Percentiles rank a stretch among this genome's conserved stretches.
These are phyloP conservation scores for Phrynocephalus vlangalii DNA, from an alignment of 2,797 vertebrate species.

Conservation along the genomic window DNA sequence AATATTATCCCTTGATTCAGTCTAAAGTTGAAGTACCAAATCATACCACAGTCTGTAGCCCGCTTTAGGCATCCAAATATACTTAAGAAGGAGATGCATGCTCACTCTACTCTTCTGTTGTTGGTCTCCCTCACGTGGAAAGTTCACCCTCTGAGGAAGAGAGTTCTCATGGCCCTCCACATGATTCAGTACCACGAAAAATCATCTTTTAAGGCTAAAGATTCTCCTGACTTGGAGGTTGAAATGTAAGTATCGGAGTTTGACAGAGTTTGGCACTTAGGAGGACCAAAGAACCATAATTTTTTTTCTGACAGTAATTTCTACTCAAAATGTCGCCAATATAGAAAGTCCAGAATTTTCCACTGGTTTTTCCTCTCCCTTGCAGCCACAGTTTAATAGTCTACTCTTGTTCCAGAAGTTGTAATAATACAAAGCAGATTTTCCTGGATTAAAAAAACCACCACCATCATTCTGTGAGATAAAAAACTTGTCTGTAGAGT, in stretches of 20 bases:
- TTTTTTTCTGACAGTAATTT: background rate
- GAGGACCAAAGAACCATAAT: background rate
- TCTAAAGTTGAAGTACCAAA: constrained; percentile 27
- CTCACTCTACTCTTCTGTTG: too few relatives aligned
- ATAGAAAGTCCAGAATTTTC: background rate
- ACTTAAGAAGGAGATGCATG: background rate
- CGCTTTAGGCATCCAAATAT: background rate
- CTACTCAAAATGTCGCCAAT: background rate
- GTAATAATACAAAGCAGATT: background rate
- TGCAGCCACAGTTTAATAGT: background rate
- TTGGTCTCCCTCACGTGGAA: too few relatives aligned
- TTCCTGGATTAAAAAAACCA: too few relatives aligned
- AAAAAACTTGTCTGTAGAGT: background rate
- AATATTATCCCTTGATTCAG: constrained; percentile 60
- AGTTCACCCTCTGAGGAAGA: too few relatives aligned
- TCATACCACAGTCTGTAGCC: background rate
- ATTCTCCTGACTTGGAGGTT: too few relatives aligned
- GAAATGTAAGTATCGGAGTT: background rate
- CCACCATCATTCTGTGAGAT: background rate
- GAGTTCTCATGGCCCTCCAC: too few relatives aligned
- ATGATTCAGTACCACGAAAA: too few relatives aligned
- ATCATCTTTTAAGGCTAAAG: too few relatives aligned
- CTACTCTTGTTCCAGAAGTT: background rate
- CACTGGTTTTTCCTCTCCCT: background rate
- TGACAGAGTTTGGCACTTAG: background rate